phyloP scores from a whole-genome alignment of 2,797 vertebrate genomes.

The Thripadectes ignobilis region DNA sequence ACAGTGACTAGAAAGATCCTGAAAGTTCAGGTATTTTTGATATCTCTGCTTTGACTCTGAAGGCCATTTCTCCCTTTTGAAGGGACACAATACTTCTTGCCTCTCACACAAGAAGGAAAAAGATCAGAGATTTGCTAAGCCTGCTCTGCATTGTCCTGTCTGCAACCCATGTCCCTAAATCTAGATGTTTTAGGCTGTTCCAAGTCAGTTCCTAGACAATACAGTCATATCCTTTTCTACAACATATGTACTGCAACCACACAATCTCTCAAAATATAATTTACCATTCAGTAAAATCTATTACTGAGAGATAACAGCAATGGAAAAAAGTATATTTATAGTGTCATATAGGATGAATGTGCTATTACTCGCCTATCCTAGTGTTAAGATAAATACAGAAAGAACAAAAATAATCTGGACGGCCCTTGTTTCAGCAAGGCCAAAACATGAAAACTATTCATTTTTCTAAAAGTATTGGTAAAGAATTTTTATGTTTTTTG shows the following conservation, averaged over 20 bases:
- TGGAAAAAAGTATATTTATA: background rate
- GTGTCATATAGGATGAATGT: background rate
- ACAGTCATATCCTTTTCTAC: background rate
- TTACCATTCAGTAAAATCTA: background rate
- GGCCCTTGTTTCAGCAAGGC: background rate
- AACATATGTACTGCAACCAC: background rate
- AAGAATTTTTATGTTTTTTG: background rate
- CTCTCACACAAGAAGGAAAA: background rate
- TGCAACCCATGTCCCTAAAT: background rate
- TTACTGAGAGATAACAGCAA: background rate
- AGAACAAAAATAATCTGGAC: background rate
- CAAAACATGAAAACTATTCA: background rate
- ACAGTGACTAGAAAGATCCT: background rate
- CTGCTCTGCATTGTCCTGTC: background rate
- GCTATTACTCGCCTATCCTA: background rate
- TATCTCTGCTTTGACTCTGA: background rate
- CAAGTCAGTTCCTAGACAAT: background rate
- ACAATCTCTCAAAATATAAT: background rate
- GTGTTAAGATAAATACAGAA: background rate
- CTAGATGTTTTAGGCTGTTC: background rate
- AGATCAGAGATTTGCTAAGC: background rate
- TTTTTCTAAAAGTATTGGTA: background rate
- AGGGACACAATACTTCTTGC: background rate
- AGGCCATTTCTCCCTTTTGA: background rate
- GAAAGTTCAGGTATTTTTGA: background rate